A percentile compares a stretch with the other conserved stretches of the same genome.
Evolutionary conservation across 30 jellyfish, hydroid and myxozoan species (phyloP).

Genomic region (Aurelia aurita complex sp. Pacific): DNA sequence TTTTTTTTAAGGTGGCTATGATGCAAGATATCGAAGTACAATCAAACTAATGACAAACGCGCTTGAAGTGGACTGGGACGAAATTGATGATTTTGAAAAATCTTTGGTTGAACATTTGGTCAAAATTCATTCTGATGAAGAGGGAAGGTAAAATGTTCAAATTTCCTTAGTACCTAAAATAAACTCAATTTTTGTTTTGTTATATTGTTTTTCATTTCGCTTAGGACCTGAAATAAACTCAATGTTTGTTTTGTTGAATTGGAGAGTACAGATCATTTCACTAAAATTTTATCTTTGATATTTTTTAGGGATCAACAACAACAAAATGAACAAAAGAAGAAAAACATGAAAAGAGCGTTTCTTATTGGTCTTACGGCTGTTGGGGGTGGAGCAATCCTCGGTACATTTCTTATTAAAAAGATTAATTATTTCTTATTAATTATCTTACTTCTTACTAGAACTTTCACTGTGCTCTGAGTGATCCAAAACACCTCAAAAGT

Average conservation of each 20-base stretch:
- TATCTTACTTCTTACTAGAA: too few species aligned
- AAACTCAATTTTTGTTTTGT: too few species aligned
- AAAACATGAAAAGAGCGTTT: conserved; percentile 61
- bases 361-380: conserved; percentile 71
- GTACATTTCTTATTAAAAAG: background rate
- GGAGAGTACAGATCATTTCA: too few species aligned
- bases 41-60: conserved; percentile 29
- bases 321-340: conserved; percentile 51
- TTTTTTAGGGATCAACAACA: conserved; percentile 36
- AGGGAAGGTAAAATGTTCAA: conserved; percentile 13
- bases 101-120: conserved; percentile 60
- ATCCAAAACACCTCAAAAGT: too few species aligned
- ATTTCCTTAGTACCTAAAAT: too few species aligned
- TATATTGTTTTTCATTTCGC: too few species aligned
- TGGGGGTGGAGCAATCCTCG: conserved; percentile 77
- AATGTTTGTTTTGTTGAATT: too few species aligned
- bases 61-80: conserved; percentile 52
- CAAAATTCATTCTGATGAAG: conserved; percentile 48
- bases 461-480: too few species aligned
- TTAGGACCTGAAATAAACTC: too few species aligned
- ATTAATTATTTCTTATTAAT: too few species aligned
- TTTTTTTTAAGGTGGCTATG: conserved; percentile 36
- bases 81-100: conserved; percentile 53
- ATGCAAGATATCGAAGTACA: conserved; percentile 61
- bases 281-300: background rate